Evolutionary conservation across 1,140 invertebrate genomes (phyloP).

Genomic region (Hycleus phaleratus): DNA sequence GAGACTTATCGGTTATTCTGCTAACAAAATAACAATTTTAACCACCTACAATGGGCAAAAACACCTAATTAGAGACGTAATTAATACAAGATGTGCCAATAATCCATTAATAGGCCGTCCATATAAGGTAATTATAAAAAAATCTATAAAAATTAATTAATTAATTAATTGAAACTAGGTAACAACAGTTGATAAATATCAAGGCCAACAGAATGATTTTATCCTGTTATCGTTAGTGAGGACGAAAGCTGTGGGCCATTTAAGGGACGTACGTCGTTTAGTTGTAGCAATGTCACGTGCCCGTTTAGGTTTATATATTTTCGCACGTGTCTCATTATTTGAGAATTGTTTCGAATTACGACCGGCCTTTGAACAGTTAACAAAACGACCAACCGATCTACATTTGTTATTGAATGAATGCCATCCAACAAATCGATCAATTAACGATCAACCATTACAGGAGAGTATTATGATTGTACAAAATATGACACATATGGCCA

Average conservation of each 20-base stretch:
- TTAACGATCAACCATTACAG: constrained; percentile 33
- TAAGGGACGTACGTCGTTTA: constrained; percentile 90
- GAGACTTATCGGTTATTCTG: constrained; percentile 93
- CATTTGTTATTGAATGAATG: constrained; percentile 69
- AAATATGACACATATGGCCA: constrained; percentile 89
- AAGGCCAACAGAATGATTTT: constrained; percentile 99
- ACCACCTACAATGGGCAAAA: constrained; percentile 99
- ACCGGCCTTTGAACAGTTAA: constrained; percentile 86
- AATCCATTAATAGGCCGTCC: constrained; percentile 96
- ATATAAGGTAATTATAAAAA: constrained; percentile 62
- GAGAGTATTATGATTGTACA: constrained; percentile 51
- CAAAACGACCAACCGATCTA: constrained; percentile 64
- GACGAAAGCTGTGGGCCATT: constrained; percentile 92
- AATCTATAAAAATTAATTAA: not conserved
- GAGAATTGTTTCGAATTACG: constrained; percentile 94
- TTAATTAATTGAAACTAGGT: constrained; percentile 42
- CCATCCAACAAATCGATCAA: constrained; percentile 61
- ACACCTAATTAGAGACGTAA: constrained; percentile 92
- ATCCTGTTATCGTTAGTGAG: constrained; percentile 93
- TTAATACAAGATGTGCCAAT: constrained; percentile 86
- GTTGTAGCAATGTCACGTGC: constrained; percentile 98
- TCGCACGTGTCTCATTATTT: constrained; percentile 87
- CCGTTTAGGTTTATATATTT: constrained; percentile 93
- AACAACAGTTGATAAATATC: constrained; percentile 97
- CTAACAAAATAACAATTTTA: constrained; percentile 69